Evolutionary conservation across 2,888 invertebrate genomes (phyloP).

Genomic region (Mimumesa dahlbomi): DNA sequence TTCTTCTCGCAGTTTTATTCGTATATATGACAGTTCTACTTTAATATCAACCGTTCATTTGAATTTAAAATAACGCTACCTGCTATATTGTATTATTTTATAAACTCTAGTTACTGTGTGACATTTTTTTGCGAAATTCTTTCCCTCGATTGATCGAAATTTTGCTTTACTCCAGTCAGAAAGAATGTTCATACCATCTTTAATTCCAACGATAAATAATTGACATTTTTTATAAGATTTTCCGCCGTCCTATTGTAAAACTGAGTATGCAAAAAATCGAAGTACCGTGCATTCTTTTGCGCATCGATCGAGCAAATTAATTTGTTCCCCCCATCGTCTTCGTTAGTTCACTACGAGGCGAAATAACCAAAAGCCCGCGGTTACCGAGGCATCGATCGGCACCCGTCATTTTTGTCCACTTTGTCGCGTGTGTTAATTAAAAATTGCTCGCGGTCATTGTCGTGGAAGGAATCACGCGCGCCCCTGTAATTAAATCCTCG

Average conservation of each 20-base stretch:
- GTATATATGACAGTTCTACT: too few species aligned
- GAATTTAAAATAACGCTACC: too few species aligned
- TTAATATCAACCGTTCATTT: too few species aligned
- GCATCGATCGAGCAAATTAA: conserved; percentile 47
- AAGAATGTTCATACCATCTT: too few species aligned
- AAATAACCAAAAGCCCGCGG: conserved; percentile 56
- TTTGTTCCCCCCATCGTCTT: conserved; percentile 43
- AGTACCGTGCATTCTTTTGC: conserved; percentile 13
- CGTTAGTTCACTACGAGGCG: conserved; percentile 51
- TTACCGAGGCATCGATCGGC: conserved; percentile 62
- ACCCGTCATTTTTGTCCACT: conserved; percentile 64
- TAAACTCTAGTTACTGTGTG: too few species aligned
- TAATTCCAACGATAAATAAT: too few species aligned
- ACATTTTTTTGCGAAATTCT: too few species aligned
- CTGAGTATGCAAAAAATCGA: neutral
- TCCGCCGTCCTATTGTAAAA: neutral
- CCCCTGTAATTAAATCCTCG: conserved; percentile 71
- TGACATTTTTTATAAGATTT: neutral
- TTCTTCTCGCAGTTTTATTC: too few species aligned
- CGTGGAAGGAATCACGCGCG: conserved; percentile 61
- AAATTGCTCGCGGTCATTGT: conserved; percentile 73
- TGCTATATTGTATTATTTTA: too few species aligned
- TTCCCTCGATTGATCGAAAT: too few species aligned
- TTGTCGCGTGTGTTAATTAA: conserved; percentile 72
- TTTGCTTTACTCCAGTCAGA: too few species aligned